phyloP scores from a whole-genome alignment of 2,888 invertebrate species.

The Euzophera pinguis region DNA sequence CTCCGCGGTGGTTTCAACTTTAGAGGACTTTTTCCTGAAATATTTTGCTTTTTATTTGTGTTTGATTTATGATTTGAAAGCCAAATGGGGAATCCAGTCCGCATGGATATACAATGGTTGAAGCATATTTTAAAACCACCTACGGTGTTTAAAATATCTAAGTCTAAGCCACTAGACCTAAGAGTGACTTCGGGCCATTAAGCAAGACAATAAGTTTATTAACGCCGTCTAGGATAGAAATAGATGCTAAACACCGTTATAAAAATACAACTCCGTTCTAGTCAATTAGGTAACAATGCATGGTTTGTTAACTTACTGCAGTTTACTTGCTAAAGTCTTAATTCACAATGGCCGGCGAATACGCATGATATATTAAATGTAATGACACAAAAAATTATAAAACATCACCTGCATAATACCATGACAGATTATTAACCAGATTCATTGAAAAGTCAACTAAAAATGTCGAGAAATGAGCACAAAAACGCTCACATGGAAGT shows the following conservation, averaged over 20 bases:
- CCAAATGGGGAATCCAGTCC: no score
- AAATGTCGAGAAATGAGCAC: constrained; percentile 29
- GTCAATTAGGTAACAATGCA: constrained; percentile 32
- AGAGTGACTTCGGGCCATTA: no score
- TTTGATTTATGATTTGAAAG: no score
- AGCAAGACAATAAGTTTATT: neutral
- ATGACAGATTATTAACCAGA: constrained; percentile 31
- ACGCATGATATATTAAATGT: constrained; percentile 25
- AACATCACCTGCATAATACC: constrained; percentile 20
- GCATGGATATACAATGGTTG: no score
- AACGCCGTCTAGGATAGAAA: neutral
- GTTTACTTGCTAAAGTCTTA: constrained; percentile 28
- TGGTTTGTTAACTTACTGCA: constrained; percentile 33
- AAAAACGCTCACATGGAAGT: constrained; percentile 46
- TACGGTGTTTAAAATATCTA: neutral
- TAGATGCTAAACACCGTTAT: neutral
- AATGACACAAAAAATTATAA: constrained; percentile 21
- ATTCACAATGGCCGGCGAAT: constrained; percentile 15
- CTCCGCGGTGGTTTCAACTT: neutral
- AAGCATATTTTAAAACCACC: no score
- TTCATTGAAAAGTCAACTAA: constrained; percentile 25
- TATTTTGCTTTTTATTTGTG: no score
- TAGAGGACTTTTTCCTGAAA: neutral
- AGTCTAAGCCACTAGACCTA: no score
- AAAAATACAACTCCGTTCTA: constrained; percentile 22